Evolutionary conservation across 2,888 invertebrate genomes (phyloP), one percentile per base, ranked within the genome.

Genomic region (Nemoura dubitans): DNA sequence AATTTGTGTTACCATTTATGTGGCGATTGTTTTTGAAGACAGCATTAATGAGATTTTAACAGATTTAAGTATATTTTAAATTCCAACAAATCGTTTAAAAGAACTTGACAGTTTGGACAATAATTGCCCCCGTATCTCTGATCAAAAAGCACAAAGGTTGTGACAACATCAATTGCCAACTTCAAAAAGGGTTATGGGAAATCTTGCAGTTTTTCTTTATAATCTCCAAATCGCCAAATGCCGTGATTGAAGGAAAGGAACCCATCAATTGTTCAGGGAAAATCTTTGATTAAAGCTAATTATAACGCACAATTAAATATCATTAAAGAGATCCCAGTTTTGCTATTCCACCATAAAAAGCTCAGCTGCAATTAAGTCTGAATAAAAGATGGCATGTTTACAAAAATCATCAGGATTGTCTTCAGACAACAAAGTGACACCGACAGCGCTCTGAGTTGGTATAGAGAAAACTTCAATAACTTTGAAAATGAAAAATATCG

Each of bases 261-360:
- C 10, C 36, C 36, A 36, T 36, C 36, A 3, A 36, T 36, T 36
- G 27, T 7, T 78, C 2, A 28, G 10, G 28, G 82, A n/a, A 10
- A 10, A 1, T 30, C 36, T 82, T 29, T 6, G 82, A 86, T 85
- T 76, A 82, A 86, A 87, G 84, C 85, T 87, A 87, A 87, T 87
- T 86, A 87, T 86, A 84, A 83, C 78, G 43, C 42, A 87, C 86
- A 87, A 87, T 87, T 85, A 85, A 87, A 86, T 86, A 85, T 86
- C 87, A 87, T 86, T 87, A 87, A 85, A 87, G 76, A 85, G 85
- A 86, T 86, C 86, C 87, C 81, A 85, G 82, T 83, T 36, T 36
- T 43, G 30, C 27, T 26, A 28, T 80, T 86, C 86, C 27, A 43
- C 86, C 6, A 2, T 26, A 42, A 26, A 28, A 59, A 83, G 76